Evolutionary conservation across 1,140 invertebrate genomes (phyloP), one percentile per base, ranked within the genome.

Genomic region (Atta colombica): DNA sequence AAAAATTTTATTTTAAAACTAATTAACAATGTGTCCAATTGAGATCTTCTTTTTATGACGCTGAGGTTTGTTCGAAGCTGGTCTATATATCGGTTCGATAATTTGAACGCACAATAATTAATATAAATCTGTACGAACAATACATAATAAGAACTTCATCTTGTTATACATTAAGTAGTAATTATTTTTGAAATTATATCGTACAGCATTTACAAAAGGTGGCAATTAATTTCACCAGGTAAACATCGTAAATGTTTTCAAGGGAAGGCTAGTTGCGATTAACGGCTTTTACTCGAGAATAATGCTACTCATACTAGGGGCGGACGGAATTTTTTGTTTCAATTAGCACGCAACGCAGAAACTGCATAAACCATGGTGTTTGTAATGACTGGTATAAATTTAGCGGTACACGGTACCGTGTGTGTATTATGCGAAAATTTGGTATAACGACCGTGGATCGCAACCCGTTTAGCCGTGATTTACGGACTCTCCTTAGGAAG

Each of bases 401-500:
- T 86, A 55, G 18, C 65, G 60, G 12, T 84, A 84, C 85, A 60
- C 78, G n/a, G 45, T 60, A 28, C 60, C 51, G 60, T 75, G 58
- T 80, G 71, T 81, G 75, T 81, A 85, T 72, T 77, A 85, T 86
- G 84, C 85, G 90, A 90, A 91, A 91, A 91, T 89, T 90, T 65
- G 90, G 87, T 90, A 87, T 89, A 91, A 91, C 87, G 87, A 87
- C 65, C 87, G 77, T 72, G 87, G 63, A 66, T 78, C 80, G 80
- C 55, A 72, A 85, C 86, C 85, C 77, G 66, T 77, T 89, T 75
- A 66, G 69, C n/a, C 69, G 80, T 87, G 88, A 92, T 92, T 92
- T 92, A 91, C 87, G 72, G 80, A 89, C 77, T 90, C 91, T 90
- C 90, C 75, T 92, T 89, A 69, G 68, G 66, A 88, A 86, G 80